A percentile compares a stretch with the other conserved stretches of the same genome.
Conservation (phyloP, 2,888 invertebrate species). For the Dynastes tityus region DNA sequence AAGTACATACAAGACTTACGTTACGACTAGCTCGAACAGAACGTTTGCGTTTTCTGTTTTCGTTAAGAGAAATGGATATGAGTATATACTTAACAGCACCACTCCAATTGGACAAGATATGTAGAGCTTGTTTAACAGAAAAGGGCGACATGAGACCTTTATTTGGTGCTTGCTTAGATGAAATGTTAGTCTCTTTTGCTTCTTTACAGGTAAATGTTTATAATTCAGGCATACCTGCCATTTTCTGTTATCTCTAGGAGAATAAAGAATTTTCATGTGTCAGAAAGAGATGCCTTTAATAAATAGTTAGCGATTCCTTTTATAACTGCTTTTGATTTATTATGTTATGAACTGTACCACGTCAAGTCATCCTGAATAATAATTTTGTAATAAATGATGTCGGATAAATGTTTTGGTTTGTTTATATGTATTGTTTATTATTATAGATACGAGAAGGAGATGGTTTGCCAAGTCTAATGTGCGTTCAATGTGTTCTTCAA, state of each 20-base stretch:
- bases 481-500: conserved; percentile 72
- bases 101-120: conserved; percentile 69
- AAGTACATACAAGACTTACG: conserved; percentile 59
- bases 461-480: conserved; percentile 71
- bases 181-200: conserved; percentile 71
- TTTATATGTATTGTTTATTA: not conserved
- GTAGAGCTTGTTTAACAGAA: conserved; percentile 70
- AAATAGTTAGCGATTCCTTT: conserved; percentile 42
- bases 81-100: conserved; percentile 69
- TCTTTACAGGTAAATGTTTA: conserved; percentile 66
- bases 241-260: conserved; percentile 34
- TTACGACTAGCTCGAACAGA: conserved; percentile 54
- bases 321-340: conserved; percentile 9
- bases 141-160: conserved; percentile 71
- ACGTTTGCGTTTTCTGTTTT: conserved; percentile 67
- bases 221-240: conserved; percentile 42
- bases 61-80: conserved; percentile 67
- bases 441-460: conserved; percentile 65
- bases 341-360: no score
- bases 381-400: not conserved
- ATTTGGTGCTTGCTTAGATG: conserved; percentile 71
- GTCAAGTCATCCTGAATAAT: not conserved
- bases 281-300: conserved; percentile 54
- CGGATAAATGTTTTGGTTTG: no score
- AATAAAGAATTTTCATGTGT: conserved; percentile 13